Base-by-base conservation (phyloP, 2,797 vertebrate genomes). In the Coilia nasus region DNA sequence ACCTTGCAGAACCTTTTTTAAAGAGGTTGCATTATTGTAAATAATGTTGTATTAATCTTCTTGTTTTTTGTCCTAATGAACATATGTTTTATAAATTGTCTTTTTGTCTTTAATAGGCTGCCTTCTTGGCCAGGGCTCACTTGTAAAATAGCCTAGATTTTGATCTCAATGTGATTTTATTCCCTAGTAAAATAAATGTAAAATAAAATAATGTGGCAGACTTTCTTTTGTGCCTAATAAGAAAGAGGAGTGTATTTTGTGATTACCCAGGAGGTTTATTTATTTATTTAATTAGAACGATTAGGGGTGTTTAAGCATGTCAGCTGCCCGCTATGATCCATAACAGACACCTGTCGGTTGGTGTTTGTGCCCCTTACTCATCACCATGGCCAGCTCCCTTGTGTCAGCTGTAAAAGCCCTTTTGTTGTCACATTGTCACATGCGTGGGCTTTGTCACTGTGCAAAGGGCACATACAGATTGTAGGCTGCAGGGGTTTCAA, bases 341-440 rank as follows among this genome's bases (percentile, higher is more conserved):
- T 75, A 80, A 46, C 88, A 85, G 81, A 88, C 88, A 81, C 84
- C 60, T 54, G 44, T 71, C 86, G 81, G 44, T 71, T 87, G 81
- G 85, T 81, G 62, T 85, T 56, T 90, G 83, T 87, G n/a, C 60
- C 56, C 83, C 81, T 59, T 57, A n/a, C 50, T 60, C 54, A 17
- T 85, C 67, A 44, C 84, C 67, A 3, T 82, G 23, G 75, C 78
- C 81, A 50, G 85, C 57, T 67, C 85, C 28, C 87, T 90, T 91
- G 86, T 89, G 82, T 92, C 67, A 50, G 67, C 50, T 91, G 86
- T 89, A 92, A 92, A 92, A 90, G 91, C 85, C 88, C 90, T 93
- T 93, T 95, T 94, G 93, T 94, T 92, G 87, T 93, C 89, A 90
- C 90, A 87, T 94, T 92, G 87, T 93, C 89, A 90, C 90, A 87